phyloP scores from a whole-genome alignment of 2,797 vertebrate genomes.

The Erithacus rubecula region DNA sequence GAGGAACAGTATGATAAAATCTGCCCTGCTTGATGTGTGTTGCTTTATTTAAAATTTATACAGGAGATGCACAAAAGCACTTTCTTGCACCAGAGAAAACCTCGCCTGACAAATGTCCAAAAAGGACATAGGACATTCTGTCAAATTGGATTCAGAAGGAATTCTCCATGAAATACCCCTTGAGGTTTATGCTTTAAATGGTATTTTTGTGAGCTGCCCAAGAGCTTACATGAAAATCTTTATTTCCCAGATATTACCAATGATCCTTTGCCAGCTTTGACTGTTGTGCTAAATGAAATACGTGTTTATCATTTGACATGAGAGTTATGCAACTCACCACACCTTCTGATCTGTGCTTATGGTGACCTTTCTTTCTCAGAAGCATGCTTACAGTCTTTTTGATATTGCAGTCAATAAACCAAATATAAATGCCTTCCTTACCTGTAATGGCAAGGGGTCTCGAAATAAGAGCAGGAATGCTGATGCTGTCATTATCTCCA shows the following conservation, averaged over 20 bases:
- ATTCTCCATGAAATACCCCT: neutral
- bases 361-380: neutral
- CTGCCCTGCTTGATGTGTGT: neutral
- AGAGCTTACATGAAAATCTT: neutral
- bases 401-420: neutral
- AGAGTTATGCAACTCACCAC: neutral
- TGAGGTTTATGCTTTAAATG: neutral
- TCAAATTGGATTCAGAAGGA: neutral
- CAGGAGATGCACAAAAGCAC: neutral
- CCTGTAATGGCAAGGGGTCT: neutral
- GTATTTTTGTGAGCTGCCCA: neutral
- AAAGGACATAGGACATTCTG: neutral
- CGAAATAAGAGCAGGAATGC: neutral
- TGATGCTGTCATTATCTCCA: neutral
- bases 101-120: neutral
- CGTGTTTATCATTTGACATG: rapidly evolving
- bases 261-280: neutral
- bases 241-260: neutral
- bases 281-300: neutral
- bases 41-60: neutral
- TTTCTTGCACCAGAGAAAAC: neutral
- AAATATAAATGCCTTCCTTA: neutral
- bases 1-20: neutral
- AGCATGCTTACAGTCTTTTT: neutral
- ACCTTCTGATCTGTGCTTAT: neutral